Evolutionary conservation across 1,140 invertebrate species (phyloP), one percentile per base, ranked within the genome.

Genomic region (Pteromalus puparum): DNA sequence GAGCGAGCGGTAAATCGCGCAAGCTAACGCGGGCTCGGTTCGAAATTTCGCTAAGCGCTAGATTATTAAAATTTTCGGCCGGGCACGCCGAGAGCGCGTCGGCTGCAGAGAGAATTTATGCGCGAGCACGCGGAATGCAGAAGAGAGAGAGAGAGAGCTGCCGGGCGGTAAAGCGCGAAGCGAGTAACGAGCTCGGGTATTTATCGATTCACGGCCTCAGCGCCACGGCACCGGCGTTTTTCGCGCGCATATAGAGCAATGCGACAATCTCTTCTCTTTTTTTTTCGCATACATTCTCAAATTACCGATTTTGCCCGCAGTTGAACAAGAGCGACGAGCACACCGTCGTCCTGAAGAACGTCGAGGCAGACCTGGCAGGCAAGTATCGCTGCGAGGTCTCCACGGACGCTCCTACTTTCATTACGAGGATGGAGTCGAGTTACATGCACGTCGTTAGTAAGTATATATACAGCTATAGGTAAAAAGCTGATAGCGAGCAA

Each of bases 331-430:
- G 91, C 85, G 89, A 91, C 75, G 87, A 87, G 73, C 94, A 96
- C 87, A 94, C 94, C 78, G 95, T 97, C 18, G 95, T 96, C 30
- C 90, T 97, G 48, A 92, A 95, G 38, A 95, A 96, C 81, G 95
- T 97, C 2, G 94, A 95, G 68, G 92, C 94, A 13, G 94, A 95
- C 85, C 92, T 95, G 24, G 94, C 95, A 2, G 96, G 96, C 12
- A 93, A 94, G 87, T 97, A 96, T 89, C 94, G 94, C n/a, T 96
- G 96, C 89, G 96, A 97, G 90, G 95, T 97, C 12, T 96, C 96
- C 1, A 95, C 95, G 0, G 96, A 97, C 88, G 94, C 94, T 4
- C 96, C 96, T 0, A 94, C 94, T 72, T 97, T 97, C 92, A 94
- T 95, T 87, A 97, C 96, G 0, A 91, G 93, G 89, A 93, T 95